A percentile compares a stretch with the other conserved stretches of the same genome.
phyloP scores from a whole-genome alignment of 2,113 vertebrate genomes.

The Pionites leucogaster region DNA sequence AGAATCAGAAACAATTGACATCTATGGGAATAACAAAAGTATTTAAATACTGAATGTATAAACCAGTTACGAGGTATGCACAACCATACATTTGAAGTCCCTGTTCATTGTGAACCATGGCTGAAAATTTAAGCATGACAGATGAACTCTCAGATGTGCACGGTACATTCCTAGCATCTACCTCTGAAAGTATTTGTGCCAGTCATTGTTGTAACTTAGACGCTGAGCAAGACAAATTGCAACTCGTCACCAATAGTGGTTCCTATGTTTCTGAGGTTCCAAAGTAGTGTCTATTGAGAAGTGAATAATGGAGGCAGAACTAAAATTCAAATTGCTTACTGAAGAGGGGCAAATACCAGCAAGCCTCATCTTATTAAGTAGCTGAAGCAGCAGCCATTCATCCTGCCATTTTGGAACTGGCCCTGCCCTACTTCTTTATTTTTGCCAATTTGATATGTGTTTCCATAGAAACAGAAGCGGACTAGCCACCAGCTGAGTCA shows the following conservation, averaged over 20 bases:
- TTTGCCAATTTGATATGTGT: constrained; percentile 58
- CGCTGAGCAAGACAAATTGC: neutral
- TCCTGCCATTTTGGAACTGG: constrained; percentile 52
- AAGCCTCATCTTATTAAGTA: neutral
- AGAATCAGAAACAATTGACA: neutral
- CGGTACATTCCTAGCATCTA: neutral
- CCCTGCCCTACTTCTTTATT: constrained; percentile 43
- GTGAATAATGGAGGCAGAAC: neutral
- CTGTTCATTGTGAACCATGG: neutral
- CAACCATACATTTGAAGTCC: neutral
- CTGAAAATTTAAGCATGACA: neutral
- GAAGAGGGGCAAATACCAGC: neutral
- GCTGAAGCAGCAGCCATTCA: neutral
- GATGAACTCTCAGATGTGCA: neutral
- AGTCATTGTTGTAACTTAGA: neutral
- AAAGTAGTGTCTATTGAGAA: neutral
- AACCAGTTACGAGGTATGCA: neutral
- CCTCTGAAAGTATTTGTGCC: neutral
- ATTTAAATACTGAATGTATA: neutral
- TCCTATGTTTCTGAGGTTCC: neutral
- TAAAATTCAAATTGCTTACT: neutral
- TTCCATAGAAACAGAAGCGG: constrained; percentile 67
- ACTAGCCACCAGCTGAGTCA: constrained; percentile 72
- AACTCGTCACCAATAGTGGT: neutral
- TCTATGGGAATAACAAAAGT: neutral